Conservation (phyloP, 2,113 vertebrate species). For the Aleadryas rufinucha region DNA sequence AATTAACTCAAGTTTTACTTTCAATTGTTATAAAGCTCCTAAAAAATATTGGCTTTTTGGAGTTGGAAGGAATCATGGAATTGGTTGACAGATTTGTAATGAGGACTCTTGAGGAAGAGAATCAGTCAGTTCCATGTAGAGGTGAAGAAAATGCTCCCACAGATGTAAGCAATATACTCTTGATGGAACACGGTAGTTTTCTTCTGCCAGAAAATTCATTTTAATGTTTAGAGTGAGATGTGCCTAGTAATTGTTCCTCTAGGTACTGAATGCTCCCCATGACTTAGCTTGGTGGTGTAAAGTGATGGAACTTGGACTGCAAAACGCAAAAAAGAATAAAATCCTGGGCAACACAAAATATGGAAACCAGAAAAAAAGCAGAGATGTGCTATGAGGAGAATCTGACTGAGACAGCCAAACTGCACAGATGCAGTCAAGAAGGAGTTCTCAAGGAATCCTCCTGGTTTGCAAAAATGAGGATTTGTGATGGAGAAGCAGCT, state of each 20-base stretch:
- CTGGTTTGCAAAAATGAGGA: not conserved
- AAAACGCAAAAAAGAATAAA: not conserved
- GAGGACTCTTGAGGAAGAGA: not conserved
- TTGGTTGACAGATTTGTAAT: not conserved
- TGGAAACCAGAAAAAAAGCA: not conserved
- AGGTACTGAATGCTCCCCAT: not conserved
- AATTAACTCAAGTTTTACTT: not conserved
- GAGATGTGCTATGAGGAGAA: not conserved
- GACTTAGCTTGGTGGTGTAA: not conserved
- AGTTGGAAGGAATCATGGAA: not conserved
- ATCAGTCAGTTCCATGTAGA: not conserved
- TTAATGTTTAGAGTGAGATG: not conserved
- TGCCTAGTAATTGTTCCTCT: not conserved
- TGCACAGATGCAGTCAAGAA: not conserved
- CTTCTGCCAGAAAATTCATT: not conserved
- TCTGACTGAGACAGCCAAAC: not conserved
- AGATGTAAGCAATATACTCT: not conserved
- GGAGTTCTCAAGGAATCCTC: not conserved
- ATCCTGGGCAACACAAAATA: not conserved
- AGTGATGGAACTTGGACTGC: not conserved
- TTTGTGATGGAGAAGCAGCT: not conserved
- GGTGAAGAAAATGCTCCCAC: not conserved
- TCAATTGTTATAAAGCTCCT: not conserved
- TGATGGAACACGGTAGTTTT: not conserved
- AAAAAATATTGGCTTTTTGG: not conserved